These are phyloP conservation scores for Aphidius gifuensis DNA, from an alignment of 1,140 invertebrate genomes.

Conservation along the genomic window DNA sequence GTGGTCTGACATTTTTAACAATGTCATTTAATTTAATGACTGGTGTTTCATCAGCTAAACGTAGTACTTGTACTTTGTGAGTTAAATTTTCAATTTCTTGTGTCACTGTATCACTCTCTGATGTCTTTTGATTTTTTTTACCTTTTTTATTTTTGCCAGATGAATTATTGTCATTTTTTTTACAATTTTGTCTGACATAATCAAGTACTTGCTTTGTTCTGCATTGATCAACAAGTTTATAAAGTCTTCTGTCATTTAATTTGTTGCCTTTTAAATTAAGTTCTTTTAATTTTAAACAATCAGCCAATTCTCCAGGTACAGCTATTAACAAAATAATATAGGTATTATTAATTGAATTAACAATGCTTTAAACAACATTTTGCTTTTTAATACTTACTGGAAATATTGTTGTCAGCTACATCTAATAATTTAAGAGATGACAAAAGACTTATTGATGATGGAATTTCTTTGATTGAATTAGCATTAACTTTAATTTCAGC, in stretches of 20 bases:
- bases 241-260: slow-evolving; percentile 67
- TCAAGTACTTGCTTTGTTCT: slow-evolving; percentile 67
- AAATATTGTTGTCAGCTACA: slow-evolving; percentile 66
- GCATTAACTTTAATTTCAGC: slow-evolving; percentile 65
- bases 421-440: slow-evolving; percentile 68
- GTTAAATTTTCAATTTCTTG: slow-evolving; percentile 35
- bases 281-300: slow-evolving; percentile 50
- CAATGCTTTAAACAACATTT: not conserved
- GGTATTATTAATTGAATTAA: not conserved
- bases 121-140: slow-evolving; percentile 52
- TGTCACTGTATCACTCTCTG: slow-evolving; percentile 36
- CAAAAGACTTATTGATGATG: slow-evolving; percentile 59
- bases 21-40: slow-evolving; percentile 58
- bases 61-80: slow-evolving; percentile 54
- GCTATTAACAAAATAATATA: slow-evolving; percentile 25
- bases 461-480: slow-evolving; percentile 67
- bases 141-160: slow-evolving; percentile 51
- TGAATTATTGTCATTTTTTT: slow-evolving; percentile 45
- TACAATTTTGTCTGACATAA: slow-evolving; percentile 65
- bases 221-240: slow-evolving; percentile 70
- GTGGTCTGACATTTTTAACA: slow-evolving; percentile 63
- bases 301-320: slow-evolving; percentile 41
- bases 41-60: slow-evolving; percentile 57
- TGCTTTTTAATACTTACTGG: slow-evolving; percentile 55
- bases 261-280: slow-evolving; percentile 70